Conservation (phyloP, 1,140 invertebrate species). For the Brachionus calyciflorus region DNA sequence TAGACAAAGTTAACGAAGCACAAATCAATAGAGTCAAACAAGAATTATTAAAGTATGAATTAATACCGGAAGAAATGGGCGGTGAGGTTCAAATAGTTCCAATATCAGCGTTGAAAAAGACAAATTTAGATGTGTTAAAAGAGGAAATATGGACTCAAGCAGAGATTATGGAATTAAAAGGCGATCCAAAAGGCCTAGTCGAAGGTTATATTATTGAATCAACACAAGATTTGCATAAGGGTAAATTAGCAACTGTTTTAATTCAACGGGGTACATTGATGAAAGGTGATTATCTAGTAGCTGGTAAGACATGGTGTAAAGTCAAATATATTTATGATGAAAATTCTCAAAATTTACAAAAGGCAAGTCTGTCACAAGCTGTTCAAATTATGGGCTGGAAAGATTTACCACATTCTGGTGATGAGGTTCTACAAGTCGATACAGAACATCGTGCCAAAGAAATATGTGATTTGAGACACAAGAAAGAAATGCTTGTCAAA, state of each 20-base stretch:
- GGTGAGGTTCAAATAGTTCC: conserved; percentile 87
- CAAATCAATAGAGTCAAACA: conserved; percentile 65
- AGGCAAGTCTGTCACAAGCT: conserved; percentile 75
- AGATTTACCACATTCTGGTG: conserved; percentile 76
- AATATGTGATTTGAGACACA: conserved; percentile 45
- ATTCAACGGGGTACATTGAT: conserved; percentile 84
- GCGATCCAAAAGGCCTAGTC: conserved; percentile 75
- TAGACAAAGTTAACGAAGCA: conserved; percentile 73
- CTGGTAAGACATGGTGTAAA: conserved; percentile 64
- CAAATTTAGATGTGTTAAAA: conserved; percentile 74
- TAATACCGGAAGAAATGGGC: conserved; percentile 81
- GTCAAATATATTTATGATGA: conserved; percentile 80
- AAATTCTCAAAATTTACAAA: conserved; percentile 67
- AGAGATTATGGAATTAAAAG: conserved; percentile 78
- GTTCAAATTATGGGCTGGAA: conserved; percentile 71
- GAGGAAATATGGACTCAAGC: conserved; percentile 80
- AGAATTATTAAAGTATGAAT: conserved; percentile 71
- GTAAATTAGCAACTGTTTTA: conserved; percentile 81
- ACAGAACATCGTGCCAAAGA: conserved; percentile 63
- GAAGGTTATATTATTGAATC: conserved; percentile 89
- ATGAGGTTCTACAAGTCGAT: conserved; percentile 77
- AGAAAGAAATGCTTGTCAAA: conserved; percentile 65
- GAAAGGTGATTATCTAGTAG: conserved; percentile 76
- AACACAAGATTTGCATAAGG: conserved; percentile 66
- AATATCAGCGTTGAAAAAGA: conserved; percentile 80